Conservation (phyloP, 2,888 invertebrate species). For the Schizaphis graminum region DNA sequence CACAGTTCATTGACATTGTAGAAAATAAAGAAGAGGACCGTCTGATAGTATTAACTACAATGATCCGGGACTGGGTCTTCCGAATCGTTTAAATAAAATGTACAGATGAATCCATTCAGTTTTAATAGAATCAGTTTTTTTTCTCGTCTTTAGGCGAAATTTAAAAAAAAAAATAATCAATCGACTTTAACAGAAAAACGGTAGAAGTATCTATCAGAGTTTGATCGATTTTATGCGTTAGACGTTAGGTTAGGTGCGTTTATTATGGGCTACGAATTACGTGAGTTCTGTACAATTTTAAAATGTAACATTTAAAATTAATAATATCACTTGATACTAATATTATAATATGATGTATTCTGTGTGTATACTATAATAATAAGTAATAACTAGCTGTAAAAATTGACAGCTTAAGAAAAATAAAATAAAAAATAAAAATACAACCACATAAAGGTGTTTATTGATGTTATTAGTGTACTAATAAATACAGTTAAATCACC, state of each 20-base stretch:
- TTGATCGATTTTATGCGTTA: neutral
- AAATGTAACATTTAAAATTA: too few relatives aligned
- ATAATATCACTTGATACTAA: too few relatives aligned
- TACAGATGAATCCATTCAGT: neutral
- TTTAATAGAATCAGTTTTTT: neutral
- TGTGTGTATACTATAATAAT: too few relatives aligned
- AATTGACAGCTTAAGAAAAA: too few relatives aligned
- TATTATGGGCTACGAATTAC: neutral
- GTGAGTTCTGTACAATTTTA: neutral
- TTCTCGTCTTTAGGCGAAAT: neutral
- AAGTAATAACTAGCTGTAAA: too few relatives aligned
- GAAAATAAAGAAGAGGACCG: neutral
- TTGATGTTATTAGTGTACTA: too few relatives aligned
- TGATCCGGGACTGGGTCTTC: neutral
- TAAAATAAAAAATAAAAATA: too few relatives aligned
- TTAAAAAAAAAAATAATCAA: neutral
- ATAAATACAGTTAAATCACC: too few relatives aligned
- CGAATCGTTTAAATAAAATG: neutral
- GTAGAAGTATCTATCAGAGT: neutral
- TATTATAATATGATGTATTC: too few relatives aligned
- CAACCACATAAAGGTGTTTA: too few relatives aligned
- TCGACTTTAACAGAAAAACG: neutral
- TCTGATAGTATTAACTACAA: neutral
- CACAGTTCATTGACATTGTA: neutral
- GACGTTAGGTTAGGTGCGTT: neutral